These are phyloP conservation scores for Pteropus alecto DNA, from an alignment of 2,113 vertebrate genomes.

Conservation along the genomic window DNA sequence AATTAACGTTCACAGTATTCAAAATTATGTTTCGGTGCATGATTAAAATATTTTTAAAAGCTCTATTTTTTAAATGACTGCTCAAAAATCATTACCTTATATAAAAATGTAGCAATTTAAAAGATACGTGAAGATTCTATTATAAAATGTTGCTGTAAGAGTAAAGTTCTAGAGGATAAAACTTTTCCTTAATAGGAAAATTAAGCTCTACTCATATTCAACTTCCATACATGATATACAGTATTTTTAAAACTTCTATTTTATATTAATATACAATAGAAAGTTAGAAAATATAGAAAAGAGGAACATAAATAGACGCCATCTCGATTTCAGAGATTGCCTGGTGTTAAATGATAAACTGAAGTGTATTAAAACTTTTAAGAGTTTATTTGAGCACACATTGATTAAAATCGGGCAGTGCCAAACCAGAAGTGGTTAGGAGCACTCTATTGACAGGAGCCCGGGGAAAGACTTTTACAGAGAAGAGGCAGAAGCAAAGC, in stretches of 20 bases:
- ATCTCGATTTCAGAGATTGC: neutral
- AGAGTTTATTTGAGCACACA: neutral
- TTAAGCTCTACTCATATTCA: neutral
- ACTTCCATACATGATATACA: neutral
- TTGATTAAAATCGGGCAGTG: neutral
- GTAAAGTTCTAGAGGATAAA: neutral
- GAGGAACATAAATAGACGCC: neutral
- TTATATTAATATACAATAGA: neutral
- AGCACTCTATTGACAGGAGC: no score
- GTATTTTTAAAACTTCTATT: conserved; percentile 10
- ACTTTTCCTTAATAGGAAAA: neutral
- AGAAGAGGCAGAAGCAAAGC: neutral
- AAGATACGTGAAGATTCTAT: neutral
- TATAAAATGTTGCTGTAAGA: neutral
- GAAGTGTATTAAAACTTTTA: neutral
- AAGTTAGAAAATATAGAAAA: neutral
- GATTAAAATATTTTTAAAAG: neutral
- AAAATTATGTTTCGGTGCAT: neutral
- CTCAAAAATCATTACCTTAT: neutral
- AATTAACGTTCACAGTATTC: neutral
- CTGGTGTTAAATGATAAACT: neutral
- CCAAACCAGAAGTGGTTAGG: neutral
- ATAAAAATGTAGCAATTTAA: neutral
- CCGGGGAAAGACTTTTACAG: neutral
- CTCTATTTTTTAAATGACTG: neutral